Percentiles rank a stretch among this genome's conserved stretches.
Conservation (phyloP, 53 echinoderm and acorn worm species). For the Henricia sp. region DNA sequence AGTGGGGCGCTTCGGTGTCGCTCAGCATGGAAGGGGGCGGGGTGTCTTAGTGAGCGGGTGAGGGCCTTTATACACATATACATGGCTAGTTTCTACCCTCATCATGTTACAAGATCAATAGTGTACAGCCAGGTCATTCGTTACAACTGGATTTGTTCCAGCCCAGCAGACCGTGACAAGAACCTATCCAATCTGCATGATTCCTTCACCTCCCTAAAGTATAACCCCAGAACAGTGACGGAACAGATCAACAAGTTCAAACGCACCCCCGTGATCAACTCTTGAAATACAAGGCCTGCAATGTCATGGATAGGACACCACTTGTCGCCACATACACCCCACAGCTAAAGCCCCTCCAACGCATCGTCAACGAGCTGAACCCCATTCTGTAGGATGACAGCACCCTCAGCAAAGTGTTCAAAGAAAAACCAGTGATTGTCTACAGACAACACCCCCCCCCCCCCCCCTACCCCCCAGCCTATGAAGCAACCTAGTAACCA, state of each 20-base stretch:
- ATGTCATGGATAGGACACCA: not conserved
- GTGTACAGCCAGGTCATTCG: constrained; percentile 17
- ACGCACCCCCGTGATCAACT: not conserved
- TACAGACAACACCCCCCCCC: too few relatives aligned
- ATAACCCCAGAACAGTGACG: not conserved
- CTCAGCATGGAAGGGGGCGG: too few relatives aligned
- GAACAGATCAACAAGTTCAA: not conserved
- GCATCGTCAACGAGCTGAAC: too few relatives aligned
- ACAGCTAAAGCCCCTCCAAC: not conserved
- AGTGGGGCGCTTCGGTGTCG: too few relatives aligned
- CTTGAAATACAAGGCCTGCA: not conserved
- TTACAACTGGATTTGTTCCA: not conserved
- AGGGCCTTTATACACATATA: not conserved
- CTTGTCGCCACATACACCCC: not conserved
- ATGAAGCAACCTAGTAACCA: too few relatives aligned
- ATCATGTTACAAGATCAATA: constrained; percentile 8
- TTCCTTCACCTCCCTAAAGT: too few relatives aligned
- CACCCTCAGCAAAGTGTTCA: not conserved
- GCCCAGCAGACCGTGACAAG: not conserved
- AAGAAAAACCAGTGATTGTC: not conserved
- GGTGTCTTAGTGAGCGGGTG: too few relatives aligned
- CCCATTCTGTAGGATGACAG: not conserved
- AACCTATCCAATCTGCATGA: too few relatives aligned
- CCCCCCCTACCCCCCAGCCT: too few relatives aligned
- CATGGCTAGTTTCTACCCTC: not conserved